Conservation (phyloP, 2,797 vertebrate genomes). For the Phoebastria nigripes region DNA sequence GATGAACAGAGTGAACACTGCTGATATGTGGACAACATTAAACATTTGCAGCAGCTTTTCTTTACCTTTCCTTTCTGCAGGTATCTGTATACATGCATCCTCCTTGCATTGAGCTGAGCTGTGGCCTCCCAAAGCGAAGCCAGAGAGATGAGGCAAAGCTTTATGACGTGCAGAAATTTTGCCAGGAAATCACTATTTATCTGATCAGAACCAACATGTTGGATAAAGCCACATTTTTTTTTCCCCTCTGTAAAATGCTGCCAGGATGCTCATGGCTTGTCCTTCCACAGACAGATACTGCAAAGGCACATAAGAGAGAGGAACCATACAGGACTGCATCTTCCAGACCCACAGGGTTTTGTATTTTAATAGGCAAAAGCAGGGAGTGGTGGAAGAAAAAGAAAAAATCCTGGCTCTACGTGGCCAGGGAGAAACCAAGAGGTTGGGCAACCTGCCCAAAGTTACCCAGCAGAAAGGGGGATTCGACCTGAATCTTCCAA, state of each 20-base stretch:
- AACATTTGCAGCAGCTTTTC: conserved; percentile 17
- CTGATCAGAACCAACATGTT: neutral
- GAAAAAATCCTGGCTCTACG: neutral
- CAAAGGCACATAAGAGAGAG: neutral
- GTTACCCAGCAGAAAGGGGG: neutral
- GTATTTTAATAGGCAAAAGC: neutral
- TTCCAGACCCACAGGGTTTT: neutral
- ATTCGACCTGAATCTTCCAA: neutral
- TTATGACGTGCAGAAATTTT: neutral
- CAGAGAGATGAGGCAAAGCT: neutral
- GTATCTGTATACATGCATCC: neutral
- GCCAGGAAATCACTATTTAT: neutral
- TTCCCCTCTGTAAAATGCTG: neutral
- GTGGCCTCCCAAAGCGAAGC: neutral
- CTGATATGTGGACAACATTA: conserved; percentile 55
- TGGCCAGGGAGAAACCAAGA: neutral
- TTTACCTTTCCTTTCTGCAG: conserved; percentile 6
- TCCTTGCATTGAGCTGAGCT: neutral
- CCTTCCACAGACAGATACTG: neutral
- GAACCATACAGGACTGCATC: neutral
- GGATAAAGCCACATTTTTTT: neutral
- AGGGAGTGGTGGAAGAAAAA: neutral
- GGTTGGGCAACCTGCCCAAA: neutral
- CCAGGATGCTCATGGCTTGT: neutral
- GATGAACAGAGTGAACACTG: conserved; percentile 34